Percentiles rank a stretch among this genome's conserved stretches.
phyloP scores from a whole-genome alignment of 2,888 invertebrate species.

The Erannis defoliaria region DNA sequence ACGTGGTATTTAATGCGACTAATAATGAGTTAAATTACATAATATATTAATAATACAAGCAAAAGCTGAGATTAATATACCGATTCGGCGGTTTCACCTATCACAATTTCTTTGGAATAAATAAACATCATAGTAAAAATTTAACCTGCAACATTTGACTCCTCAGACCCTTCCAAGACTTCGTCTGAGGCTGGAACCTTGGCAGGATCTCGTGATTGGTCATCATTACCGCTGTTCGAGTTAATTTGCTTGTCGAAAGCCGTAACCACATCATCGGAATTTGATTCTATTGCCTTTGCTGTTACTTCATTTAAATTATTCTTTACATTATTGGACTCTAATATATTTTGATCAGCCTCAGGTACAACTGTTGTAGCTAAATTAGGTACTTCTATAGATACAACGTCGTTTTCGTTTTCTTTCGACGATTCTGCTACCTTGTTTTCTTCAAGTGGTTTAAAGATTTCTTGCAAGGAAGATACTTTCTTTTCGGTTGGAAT shows the following conservation, averaged over 20 bases:
- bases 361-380: slow-evolving; percentile 62
- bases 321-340: slow-evolving; percentile 48
- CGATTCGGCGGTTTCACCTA: slow-evolving; percentile 75
- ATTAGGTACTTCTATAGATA: slow-evolving; percentile 77
- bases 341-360: slow-evolving; percentile 57
- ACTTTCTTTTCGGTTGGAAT: slow-evolving; percentile 82
- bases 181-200: slow-evolving; percentile 43
- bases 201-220: slow-evolving; percentile 53
- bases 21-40: slow-evolving; percentile 73
- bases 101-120: slow-evolving; percentile 83
- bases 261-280: slow-evolving; percentile 51
- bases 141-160: slow-evolving; percentile 55
- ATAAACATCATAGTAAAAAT: slow-evolving; percentile 55
- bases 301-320: slow-evolving; percentile 41
- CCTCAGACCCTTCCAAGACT: slow-evolving; percentile 40
- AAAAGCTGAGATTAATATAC: slow-evolving; percentile 80
- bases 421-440: slow-evolving; percentile 78
- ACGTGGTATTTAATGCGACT: slow-evolving; percentile 81
- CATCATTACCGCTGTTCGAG: slow-evolving; percentile 51
- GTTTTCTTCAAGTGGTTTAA: slow-evolving; percentile 80
- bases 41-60: slow-evolving; percentile 76
- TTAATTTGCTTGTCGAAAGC: slow-evolving; percentile 50
- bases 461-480: slow-evolving; percentile 82
- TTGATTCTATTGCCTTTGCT: slow-evolving; percentile 51
- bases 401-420: slow-evolving; percentile 78